Evolutionary conservation across 92 coral and sea anemone species (phyloP).

Genomic region (Paramuricea clavata): DNA sequence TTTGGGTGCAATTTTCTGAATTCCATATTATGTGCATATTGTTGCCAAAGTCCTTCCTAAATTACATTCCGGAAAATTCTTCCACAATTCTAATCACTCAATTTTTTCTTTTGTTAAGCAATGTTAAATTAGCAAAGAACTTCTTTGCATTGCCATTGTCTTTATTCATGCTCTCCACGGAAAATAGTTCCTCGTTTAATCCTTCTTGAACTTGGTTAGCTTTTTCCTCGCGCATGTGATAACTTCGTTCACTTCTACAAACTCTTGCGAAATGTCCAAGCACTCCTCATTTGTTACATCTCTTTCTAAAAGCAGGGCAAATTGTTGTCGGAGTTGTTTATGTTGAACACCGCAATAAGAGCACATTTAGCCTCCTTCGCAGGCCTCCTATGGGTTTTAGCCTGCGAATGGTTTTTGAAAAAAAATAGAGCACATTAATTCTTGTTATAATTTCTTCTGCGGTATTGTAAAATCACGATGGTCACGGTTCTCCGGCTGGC

Average conservation of each 20-base stretch:
- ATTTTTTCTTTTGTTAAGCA: slow-evolving; percentile 35
- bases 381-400: too few species aligned
- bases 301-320: slow-evolving; percentile 56
- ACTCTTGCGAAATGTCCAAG: slow-evolving; percentile 57
- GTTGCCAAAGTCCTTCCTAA: slow-evolving; percentile 42
- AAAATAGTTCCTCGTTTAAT: slow-evolving; percentile 47
- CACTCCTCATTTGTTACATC: slow-evolving; percentile 61
- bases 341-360: slow-evolving; percentile 59
- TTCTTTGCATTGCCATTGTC: slow-evolving; percentile 37
- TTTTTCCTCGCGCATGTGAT: slow-evolving; percentile 23
- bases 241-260: neutral
- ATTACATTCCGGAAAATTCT: slow-evolving; percentile 47
- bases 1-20: slow-evolving; percentile 55
- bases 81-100: slow-evolving; percentile 43
- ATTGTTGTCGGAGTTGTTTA: too few species aligned
- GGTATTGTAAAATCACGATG: neutral
- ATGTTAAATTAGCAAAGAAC: slow-evolving; percentile 56
- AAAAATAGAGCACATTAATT: too few species aligned
- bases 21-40: slow-evolving; percentile 61
- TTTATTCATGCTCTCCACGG: slow-evolving; percentile 39
- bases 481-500: neutral
- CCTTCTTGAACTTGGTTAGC: slow-evolving; percentile 55
- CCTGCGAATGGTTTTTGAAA: too few species aligned
- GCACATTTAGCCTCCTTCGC: too few species aligned
- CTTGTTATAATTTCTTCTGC: neutral